Conservation (phyloP, 2,888 invertebrate species). For the Monopis laevigella region DNA sequence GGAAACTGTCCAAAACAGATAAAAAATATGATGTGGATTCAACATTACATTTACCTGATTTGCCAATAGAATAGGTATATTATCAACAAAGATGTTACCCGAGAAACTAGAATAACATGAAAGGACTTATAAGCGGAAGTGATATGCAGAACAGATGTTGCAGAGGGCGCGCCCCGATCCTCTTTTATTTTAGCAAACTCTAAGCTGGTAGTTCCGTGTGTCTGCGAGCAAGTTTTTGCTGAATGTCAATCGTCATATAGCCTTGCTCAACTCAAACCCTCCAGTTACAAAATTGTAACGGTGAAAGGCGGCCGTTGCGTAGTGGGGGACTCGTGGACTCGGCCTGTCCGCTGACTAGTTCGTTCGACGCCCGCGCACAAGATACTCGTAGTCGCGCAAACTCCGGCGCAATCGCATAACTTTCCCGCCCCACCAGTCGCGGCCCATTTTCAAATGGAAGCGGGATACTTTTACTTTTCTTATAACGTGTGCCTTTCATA, state of each 20-base stretch:
- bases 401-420: background rate
- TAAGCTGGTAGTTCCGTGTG: slow-evolving; percentile 3
- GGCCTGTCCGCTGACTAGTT: slow-evolving; percentile 35
- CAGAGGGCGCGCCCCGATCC: background rate
- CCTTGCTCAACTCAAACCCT: slow-evolving; percentile 60
- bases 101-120: background rate
- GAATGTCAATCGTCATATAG: slow-evolving; percentile 61
- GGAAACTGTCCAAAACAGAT: no score
- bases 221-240: slow-evolving; percentile 36
- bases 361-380: slow-evolving; percentile 20
- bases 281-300: slow-evolving; percentile 46
- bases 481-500: background rate
- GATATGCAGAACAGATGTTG: slow-evolving; percentile 1
- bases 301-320: slow-evolving; percentile 50
- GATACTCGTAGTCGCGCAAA: background rate
- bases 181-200: background rate
- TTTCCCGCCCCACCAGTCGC: slow-evolving; percentile 10
- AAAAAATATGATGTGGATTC: no score
- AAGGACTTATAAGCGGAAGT: background rate
- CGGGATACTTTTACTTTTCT: slow-evolving; percentile 15
- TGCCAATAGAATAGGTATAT: no score
- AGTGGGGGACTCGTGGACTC: slow-evolving; percentile 30
- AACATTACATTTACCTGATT: no score
- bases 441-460: slow-evolving; percentile 14
- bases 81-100: no score